These are phyloP conservation scores for Rhinichthys osculus DNA, from an alignment of 2,797 vertebrate genomes.

Conservation along the genomic window DNA sequence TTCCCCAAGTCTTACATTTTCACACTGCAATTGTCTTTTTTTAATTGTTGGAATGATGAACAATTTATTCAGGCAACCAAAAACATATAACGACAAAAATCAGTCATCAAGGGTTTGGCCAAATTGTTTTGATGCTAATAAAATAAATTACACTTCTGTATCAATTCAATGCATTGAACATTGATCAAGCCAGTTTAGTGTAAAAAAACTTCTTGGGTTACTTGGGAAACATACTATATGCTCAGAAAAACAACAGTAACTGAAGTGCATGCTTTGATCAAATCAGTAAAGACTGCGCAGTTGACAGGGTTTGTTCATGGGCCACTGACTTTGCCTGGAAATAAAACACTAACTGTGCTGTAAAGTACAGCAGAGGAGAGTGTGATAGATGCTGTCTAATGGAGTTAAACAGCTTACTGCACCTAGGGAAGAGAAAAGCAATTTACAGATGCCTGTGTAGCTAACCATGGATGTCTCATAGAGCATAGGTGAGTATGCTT, in stretches of 20 bases:
- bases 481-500: conserved; percentile 6
- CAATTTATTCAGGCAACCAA: background rate
- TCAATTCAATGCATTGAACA: background rate
- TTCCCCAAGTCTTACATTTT: background rate
- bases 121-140: background rate
- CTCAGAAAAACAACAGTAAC: conserved; percentile 4
- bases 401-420: conserved; percentile 26
- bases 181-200: background rate
- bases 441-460: conserved; percentile 37
- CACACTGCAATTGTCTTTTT: background rate
- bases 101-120: background rate
- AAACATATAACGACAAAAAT: background rate
- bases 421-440: conserved; percentile 31
- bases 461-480: conserved; percentile 22
- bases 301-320: conserved; percentile 26
- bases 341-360: conserved; percentile 49
- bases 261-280: conserved; percentile 25
- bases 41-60: background rate
- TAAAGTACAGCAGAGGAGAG: conserved; percentile 37
- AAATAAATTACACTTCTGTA: background rate
- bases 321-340: conserved; percentile 41
- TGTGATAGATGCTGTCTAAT: conserved; percentile 39
- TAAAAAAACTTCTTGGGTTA: background rate
- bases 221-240: background rate
- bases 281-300: conserved; percentile 23